phyloP scores from a whole-genome alignment of 2,113 vertebrate genomes.

The Carlito syrichta region DNA sequence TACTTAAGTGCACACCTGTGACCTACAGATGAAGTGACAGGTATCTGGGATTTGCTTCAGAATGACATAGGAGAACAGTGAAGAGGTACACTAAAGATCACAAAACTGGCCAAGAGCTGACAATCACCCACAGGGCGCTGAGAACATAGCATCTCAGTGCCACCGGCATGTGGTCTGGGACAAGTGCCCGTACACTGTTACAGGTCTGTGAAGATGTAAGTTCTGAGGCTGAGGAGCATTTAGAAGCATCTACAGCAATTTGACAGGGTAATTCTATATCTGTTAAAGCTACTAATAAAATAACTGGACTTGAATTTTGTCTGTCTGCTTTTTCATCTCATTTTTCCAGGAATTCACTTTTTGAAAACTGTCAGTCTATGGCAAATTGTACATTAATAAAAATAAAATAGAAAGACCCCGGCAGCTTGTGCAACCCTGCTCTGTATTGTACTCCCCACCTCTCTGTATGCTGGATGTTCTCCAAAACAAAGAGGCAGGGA shows the following conservation, averaged over 20 bases:
- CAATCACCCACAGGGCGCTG: background rate
- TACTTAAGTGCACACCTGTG: background rate
- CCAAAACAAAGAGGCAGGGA: background rate
- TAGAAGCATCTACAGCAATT: background rate
- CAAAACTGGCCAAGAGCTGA: background rate
- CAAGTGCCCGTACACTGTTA: background rate
- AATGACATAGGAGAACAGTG: background rate
- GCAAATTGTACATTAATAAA: background rate
- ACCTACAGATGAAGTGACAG: background rate
- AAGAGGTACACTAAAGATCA: background rate
- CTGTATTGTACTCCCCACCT: background rate
- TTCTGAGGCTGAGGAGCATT: background rate
- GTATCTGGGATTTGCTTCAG: background rate
- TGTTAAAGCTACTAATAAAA: background rate
- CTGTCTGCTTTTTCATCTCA: background rate
- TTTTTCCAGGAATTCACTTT: slow-evolving; percentile 6
- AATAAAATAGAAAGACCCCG: background rate
- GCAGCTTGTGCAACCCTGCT: background rate
- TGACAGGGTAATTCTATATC: background rate
- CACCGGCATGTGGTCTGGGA: background rate
- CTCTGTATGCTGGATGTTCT: background rate
- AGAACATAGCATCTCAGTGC: background rate
- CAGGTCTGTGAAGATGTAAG: background rate
- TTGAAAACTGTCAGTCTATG: background rate
- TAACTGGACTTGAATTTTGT: background rate